Evolutionary conservation across 2,113 vertebrate genomes (phyloP), one percentile per base, ranked within the genome.

Genomic region (Micromys minutus): DNA sequence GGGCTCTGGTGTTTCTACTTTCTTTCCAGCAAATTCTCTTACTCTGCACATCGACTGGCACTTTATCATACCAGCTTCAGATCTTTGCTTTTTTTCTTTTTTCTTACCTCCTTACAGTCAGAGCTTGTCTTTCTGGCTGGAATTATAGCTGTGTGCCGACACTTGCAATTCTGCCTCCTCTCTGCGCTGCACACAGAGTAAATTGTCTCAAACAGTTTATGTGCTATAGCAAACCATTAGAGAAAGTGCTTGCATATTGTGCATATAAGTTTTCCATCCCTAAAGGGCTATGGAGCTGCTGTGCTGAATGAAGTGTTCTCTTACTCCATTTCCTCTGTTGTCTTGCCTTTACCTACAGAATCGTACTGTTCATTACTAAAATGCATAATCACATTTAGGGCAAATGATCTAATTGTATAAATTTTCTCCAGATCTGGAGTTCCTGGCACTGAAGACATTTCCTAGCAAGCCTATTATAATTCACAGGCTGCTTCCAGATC

Each of bases 391-490:
- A 39, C 39, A 94, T 96, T 96, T 94, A 90, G 95, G 39, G 19
- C 45, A 75, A 92, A 94, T 97, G 94, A 96, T 95, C 93, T 96
- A 92, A 97, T 93, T 97, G 93, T 87, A 84, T 94, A 95, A n/a
- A 94, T 94, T 95, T 95, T 90, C 95, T 76, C 95, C 94, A 77
- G 89, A 94, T 97, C 91, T 76, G 31, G 69, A 88, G 85, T 96
- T 97, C 95, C 91, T 97, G 95, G 95, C 93, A 96, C 39, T 93
- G 0, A 2, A 88, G 39, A n/a, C 95, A 83, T 93, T 97, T 97
- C 94, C 95, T 96, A 92, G 91, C 95, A 97, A 97, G 72, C 61
- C 87, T 92, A 75, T 96, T 96, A 92, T 85, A 96, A 94, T 24
- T 93, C 81, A 76, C 19, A 39, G 93, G 52, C 72, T 39, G 76